Evolutionary conservation across 2,797 vertebrate species (phyloP), one percentile per base, ranked within the genome.

Genomic region (Falco naumanni): DNA sequence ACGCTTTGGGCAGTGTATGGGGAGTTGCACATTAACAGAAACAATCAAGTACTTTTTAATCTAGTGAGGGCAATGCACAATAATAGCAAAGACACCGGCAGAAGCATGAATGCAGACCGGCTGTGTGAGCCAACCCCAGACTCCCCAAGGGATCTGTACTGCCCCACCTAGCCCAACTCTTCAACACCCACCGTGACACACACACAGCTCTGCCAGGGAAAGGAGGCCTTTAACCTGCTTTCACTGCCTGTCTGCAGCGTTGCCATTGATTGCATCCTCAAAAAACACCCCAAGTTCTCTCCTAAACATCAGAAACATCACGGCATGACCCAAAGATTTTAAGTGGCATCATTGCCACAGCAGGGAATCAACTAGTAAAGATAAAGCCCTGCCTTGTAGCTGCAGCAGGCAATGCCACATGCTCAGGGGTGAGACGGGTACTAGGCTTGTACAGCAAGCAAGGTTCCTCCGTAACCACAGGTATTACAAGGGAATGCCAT

Each of bases 41-140:
- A 90, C 34, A 29, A 51, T 57, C 31, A 11, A 72, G 51, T 11
- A 45, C 17, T 64, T 56, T 66, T 34, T 25, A 68, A 41, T 5
- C 15, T 5, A 41, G 37, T 28, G 45, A 88, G 61, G 31, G 37
- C 26, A 21, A 45, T 9, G 28, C 45, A 28, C 54, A 61, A 7
- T 2, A 51, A n/a, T 0, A 80, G 47, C 43, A 34, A 20, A 88
- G 68, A 9, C 34, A 4, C 5, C 1, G 37, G 31, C 0, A 16
- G 72, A 21, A 61, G 28, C 43, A 39, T 2, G 20, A 56, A 14
- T 0, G 8, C 64, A 64, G 48, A 47, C 26, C 43, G 24, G 57
- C 39, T 47, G 16, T 2, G 13, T 5, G 59, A 69, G n/a, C 0
- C 9, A 45, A 4, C 3, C 4, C 41, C 13, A 0, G 33, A 8